Evolutionary conservation across 2,888 invertebrate genomes (phyloP), one percentile per base, ranked within the genome.

Genomic region (Eupithecia insigniata): DNA sequence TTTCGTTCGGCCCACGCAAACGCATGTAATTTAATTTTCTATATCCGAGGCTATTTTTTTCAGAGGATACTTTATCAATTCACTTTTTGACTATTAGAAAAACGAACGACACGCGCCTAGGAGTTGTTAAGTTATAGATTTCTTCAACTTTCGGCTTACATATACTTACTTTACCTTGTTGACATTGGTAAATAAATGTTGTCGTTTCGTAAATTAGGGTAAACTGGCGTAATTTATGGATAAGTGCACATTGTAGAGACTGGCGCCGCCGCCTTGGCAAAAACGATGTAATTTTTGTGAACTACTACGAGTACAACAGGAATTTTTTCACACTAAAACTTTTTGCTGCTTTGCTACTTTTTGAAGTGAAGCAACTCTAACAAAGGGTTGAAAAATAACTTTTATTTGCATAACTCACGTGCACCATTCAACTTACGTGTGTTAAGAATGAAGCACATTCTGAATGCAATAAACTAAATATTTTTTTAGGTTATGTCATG

Each of bases 1-100:
- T 74, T 74, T 71, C 51, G 30, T 71, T 71, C 36, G 14, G 28
- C 62, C 62, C 61, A 60, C 64, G 30, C 62, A 64, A 61, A 62
- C 39, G 28, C 30, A 30, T 30, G 16, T 30, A 60, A 14, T 30
- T 30, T n/a, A n/a, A n/a, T n/a, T 58, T 51, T 1, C n/a, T n/a
- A n/a, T n/a, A 51, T 1, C 51, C 14, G 12, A 26, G 51, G 14
- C 22, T n/a, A 22, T 43, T n/a, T n/a, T n/a, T n/a, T n/a, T n/a
- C n/a, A n/a, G n/a, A n/a, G 8, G 46, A n/a, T 18, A 18, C 43
- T 1, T 16, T 39, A 43, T 43, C 43, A 46, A n/a, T 2, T n/a
- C 6, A 8, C 7, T 46, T 43, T n/a, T 46, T 6, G 46, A n/a
- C n/a, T n/a, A n/a, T n/a, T 46, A 1, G n/a, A n/a, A n/a, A n/a